Base-by-base conservation (phyloP, 1,140 invertebrate genomes). In the Cyclina sinensis region DNA sequence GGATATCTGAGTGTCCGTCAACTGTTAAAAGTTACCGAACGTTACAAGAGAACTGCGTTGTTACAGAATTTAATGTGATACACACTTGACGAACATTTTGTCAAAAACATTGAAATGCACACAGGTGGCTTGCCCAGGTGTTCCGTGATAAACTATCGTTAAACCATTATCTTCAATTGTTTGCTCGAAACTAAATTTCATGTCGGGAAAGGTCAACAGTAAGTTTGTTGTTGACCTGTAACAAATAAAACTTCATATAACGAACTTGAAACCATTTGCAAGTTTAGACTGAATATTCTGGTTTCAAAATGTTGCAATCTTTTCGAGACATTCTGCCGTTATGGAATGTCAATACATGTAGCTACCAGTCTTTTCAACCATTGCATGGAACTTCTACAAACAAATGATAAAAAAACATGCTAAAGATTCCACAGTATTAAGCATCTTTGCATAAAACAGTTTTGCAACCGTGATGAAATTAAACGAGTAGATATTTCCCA, bases 91-190 rank as follows among this genome's bases (percentile, higher is more conserved):
- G 27, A 37, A 37, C 37, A 70, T 35, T 70, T 21, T 70, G 65
- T 70, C 65, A 70, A 70, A 70, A 70, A n/a, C 32, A 12, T 70
- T 70, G 24, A 70, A 70, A 70, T 35, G 32, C 32, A 27, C 11
- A 54, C 74, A 78, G 74, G 74, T 78, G 74, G 74, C 35, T 48
- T 3, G 46, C 0, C 74, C 74, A 78, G 74, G 74, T 78, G 74
- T 78, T 21, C 74, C 46, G 74, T 51, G 74, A 78, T 78, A 78
- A 78, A 78, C 74, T 54, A 37, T 11, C 74, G 46, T 78, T 48
- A 78, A 78, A n/a, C 32, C 30, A 51, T 78, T 30, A 78, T 78
- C 74, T 12, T 16, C 14, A 51, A n/a, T 35, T 74, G 39, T 74
- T 78, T 78, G 27, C 74, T 51, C 74, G 9, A 51, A 51, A 78